Percentiles rank a stretch among this genome's conserved stretches.
phyloP scores from a whole-genome alignment of 2,888 invertebrate species.

The Tinea pellionella region DNA sequence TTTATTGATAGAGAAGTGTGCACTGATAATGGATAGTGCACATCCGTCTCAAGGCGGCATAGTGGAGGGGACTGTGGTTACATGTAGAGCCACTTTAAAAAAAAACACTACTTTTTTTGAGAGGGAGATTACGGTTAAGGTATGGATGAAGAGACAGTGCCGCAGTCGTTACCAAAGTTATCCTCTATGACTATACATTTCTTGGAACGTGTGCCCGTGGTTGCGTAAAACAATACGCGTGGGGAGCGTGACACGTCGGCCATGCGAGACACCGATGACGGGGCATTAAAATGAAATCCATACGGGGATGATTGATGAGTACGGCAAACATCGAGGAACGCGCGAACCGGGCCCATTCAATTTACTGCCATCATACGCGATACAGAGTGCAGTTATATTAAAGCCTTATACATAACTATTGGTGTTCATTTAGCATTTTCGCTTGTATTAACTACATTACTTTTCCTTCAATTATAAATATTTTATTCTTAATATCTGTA shows the following conservation, averaged over 20 bases:
- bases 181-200: background rate
- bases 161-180: background rate
- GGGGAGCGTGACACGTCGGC: slow-evolving; percentile 34
- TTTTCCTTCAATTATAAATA: too few species aligned
- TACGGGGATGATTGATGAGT: slow-evolving; percentile 64
- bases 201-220: slow-evolving; percentile 13
- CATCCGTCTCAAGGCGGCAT: too few species aligned
- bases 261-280: slow-evolving; percentile 59
- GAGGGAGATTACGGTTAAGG: too few species aligned
- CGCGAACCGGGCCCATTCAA: slow-evolving; percentile 48
- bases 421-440: slow-evolving; percentile 21
- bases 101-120: too few species aligned
- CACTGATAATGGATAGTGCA: too few species aligned
- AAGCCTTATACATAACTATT: slow-evolving; percentile 20
- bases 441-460: background rate
- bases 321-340: slow-evolving; percentile 44
- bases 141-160: background rate
- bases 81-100: too few species aligned
- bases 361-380: slow-evolving; percentile 42
- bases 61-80: too few species aligned
- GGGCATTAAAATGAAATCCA: slow-evolving; percentile 67
- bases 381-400: slow-evolving; percentile 30
- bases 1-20: too few species aligned
- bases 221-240: slow-evolving; percentile 32
- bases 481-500: too few species aligned